Evolutionary conservation across 2,113 vertebrate species (phyloP), one percentile per base, ranked within the genome.

Genomic region (Suricata suricatta): DNA sequence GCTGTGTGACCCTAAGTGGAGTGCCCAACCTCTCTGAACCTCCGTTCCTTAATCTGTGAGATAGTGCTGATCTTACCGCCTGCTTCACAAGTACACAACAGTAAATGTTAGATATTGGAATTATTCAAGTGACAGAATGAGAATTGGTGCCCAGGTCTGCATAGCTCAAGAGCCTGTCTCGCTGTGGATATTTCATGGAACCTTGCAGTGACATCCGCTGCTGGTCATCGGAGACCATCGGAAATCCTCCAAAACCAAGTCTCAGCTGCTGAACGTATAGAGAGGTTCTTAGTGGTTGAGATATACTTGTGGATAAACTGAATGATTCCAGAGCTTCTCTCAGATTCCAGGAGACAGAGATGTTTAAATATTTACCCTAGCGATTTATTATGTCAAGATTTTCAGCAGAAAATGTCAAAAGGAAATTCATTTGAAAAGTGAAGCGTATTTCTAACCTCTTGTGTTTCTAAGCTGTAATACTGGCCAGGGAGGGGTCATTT

Each of bases 341-440:
- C 33, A 33, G 47, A 69, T 90, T 81, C 72, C 57, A 72, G 35
- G 44, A 86, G 23, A 83, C 31, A 64, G 19, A 5, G 35, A 8
- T 15, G 33, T 74, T 93, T 83, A 69, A 50, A 57, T 77, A 96
- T 64, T 31, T 33, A 25, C 50, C 35, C n/a, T 14, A 19, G 54
- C 52, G 69, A 84, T 68, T 85, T 38, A 35, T 86, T 88, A 16
- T 13, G 10, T n/a, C 50, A 88, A 85, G 38, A 44, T 82, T 89
- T 77, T 92, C 50, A 90, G 35, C 74, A 96, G 60, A 47, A 95
- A 95, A 88, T 57, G 60, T 71, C 41, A 25, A 8, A 76, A 79
- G 13, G 52, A 90, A 81, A 82, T 72, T 29, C 35, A 66, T 83
- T 95, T 87, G 52, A 68, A 60, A 93, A 35, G 27, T 76, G 66